A percentile compares a stretch with the other conserved stretches of the same genome.
phyloP scores from a whole-genome alignment of 2,113 vertebrate genomes.

The Indri indri region DNA sequence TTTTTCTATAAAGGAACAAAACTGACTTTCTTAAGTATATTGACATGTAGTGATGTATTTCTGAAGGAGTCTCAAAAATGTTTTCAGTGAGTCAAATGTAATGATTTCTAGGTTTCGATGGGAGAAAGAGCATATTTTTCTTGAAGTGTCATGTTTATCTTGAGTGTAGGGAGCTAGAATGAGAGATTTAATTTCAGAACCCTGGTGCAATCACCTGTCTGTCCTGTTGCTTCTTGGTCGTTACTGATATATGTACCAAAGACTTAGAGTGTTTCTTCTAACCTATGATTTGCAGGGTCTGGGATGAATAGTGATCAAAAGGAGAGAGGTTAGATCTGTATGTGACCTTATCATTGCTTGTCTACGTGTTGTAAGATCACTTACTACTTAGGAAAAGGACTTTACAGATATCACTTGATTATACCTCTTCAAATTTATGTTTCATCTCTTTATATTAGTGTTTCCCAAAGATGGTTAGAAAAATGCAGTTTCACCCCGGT shows the following conservation, averaged over 20 bases:
- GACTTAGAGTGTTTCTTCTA: background rate
- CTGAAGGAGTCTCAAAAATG: background rate
- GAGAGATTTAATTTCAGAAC: background rate
- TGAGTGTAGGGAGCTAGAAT: background rate
- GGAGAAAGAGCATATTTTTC: background rate
- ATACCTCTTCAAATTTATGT: background rate
- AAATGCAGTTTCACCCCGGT: background rate
- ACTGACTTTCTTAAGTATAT: slow-evolving; percentile 26
- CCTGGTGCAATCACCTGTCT: background rate
- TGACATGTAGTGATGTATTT: background rate
- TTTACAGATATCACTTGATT: background rate
- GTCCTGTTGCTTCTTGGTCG: background rate
- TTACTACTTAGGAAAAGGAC: slow-evolving; percentile 31
- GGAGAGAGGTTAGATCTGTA: background rate
- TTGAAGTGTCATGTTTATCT: background rate
- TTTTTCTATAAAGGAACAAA: slow-evolving; percentile 2
- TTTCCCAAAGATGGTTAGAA: background rate
- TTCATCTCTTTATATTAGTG: background rate
- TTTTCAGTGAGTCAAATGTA: background rate
- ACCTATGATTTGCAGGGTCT: background rate
- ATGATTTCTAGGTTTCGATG: slow-evolving; percentile 34
- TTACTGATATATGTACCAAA: background rate
- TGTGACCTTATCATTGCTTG: background rate
- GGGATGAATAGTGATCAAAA: slow-evolving; percentile 1
- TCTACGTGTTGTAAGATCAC: background rate